phyloP scores from a whole-genome alignment of 2,113 vertebrate genomes.

The Sorex araneus region DNA sequence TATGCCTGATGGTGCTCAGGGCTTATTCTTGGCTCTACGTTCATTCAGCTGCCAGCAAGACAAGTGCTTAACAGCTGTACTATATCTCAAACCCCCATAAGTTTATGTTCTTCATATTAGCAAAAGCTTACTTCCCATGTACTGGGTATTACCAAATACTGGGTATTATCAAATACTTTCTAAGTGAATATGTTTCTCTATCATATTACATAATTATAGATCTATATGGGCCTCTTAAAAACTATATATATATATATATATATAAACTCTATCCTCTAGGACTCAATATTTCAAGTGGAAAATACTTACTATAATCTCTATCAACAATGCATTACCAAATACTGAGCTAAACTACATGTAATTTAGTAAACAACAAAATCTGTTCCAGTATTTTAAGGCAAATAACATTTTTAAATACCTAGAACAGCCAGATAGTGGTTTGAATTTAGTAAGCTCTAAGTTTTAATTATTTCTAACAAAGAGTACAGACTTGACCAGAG shows the following conservation, averaged over 20 bases:
- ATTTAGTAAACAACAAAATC: background rate
- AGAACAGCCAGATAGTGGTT: background rate
- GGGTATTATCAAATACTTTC: background rate
- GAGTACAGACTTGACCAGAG: background rate
- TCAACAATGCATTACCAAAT: background rate
- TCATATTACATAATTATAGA: background rate
- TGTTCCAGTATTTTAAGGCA: background rate
- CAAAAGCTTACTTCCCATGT: background rate
- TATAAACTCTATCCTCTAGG: background rate
- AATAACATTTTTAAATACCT: background rate
- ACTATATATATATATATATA: background rate
- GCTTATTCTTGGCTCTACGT: too few species aligned
- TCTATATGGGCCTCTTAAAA: background rate
- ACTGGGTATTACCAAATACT: background rate
- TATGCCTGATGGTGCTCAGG: too few species aligned
- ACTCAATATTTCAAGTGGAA: background rate
- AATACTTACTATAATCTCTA: background rate
- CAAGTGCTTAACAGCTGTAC: too few species aligned
- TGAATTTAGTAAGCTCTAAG: background rate
- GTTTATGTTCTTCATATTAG: too few species aligned
- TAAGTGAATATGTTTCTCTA: background rate
- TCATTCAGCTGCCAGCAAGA: too few species aligned
- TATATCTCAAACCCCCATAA: too few species aligned
- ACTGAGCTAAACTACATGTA: background rate
- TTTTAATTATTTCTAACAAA: constrained; percentile 41